Evolutionary conservation across 2,113 vertebrate species (phyloP).

Genomic region (Dromiciops gliroides): DNA sequence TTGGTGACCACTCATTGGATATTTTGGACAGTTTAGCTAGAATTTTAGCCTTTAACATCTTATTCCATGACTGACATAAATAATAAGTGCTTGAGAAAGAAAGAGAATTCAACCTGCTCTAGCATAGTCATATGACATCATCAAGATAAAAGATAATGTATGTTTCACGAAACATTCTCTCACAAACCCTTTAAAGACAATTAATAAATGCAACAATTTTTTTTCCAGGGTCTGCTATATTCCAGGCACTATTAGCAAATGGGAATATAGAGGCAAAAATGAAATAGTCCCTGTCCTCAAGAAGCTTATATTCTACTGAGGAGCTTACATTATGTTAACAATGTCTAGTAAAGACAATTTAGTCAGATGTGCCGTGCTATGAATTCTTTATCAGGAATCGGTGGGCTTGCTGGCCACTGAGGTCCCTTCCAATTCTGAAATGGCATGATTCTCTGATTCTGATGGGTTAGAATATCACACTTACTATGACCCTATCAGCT

Average conservation of each 20-base stretch:
- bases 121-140: background rate
- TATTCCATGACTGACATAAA: background rate
- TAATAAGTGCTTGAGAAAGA: background rate
- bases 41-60: no score
- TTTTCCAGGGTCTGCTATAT: background rate
- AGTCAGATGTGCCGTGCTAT: background rate
- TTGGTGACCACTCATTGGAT: no score
- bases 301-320: background rate
- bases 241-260: background rate
- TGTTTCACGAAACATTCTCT: background rate
- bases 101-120: background rate
- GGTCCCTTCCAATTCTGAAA: background rate
- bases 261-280: background rate
- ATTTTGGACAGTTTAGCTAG: no score
- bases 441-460: background rate
- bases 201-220: background rate
- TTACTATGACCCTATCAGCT: fast-evolving
- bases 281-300: background rate
- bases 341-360: background rate
- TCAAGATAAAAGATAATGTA: background rate
- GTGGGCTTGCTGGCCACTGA: background rate
- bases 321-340: background rate
- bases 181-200: background rate
- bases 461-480: background rate
- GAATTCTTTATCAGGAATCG: background rate